Evolutionary conservation across 2,888 invertebrate genomes (phyloP).

Genomic region (Morpho achilles): DNA sequence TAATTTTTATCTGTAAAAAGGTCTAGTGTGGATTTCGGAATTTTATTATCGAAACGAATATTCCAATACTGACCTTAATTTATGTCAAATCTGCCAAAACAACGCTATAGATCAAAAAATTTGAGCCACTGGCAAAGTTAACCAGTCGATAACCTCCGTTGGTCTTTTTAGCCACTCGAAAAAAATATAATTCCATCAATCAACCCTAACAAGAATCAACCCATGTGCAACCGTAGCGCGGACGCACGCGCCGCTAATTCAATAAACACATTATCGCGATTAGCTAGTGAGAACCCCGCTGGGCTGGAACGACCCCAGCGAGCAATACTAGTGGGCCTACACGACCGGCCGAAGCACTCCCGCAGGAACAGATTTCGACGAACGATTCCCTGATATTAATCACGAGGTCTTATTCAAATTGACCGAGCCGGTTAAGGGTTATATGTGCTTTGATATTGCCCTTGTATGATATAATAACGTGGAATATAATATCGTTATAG

Average conservation of each 20-base stretch:
- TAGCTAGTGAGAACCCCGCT: slow-evolving; percentile 58
- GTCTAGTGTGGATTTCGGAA: too few species aligned
- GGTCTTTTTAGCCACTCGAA: slow-evolving; percentile 12
- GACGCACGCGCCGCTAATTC: slow-evolving; percentile 75
- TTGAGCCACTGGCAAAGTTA: not conserved
- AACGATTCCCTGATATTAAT: slow-evolving; percentile 59
- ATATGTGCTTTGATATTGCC: slow-evolving; percentile 13
- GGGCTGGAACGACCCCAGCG: slow-evolving; percentile 39
- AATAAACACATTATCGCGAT: slow-evolving; percentile 80
- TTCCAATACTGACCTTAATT: too few species aligned
- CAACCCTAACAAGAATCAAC: slow-evolving; percentile 28
- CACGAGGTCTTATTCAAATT: slow-evolving; percentile 64
- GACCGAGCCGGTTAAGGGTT: slow-evolving; percentile 32
- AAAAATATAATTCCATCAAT: slow-evolving; percentile 10
- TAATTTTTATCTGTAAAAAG: too few species aligned
- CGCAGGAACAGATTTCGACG: slow-evolving; percentile 63
- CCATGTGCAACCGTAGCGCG: slow-evolving; percentile 53
- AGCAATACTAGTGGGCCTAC: slow-evolving; percentile 28
- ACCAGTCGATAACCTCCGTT: slow-evolving; percentile 2
- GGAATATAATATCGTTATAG: too few species aligned
- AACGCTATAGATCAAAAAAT: too few species aligned
- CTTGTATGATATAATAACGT: not conserved
- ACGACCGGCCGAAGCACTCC: slow-evolving; percentile 44
- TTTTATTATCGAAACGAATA: too few species aligned
- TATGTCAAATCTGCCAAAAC: too few species aligned